A percentile compares a stretch with the other conserved stretches of the same genome.
phyloP scores from a whole-genome alignment of 2,888 invertebrate genomes.

The Dysmachus trigonus region DNA sequence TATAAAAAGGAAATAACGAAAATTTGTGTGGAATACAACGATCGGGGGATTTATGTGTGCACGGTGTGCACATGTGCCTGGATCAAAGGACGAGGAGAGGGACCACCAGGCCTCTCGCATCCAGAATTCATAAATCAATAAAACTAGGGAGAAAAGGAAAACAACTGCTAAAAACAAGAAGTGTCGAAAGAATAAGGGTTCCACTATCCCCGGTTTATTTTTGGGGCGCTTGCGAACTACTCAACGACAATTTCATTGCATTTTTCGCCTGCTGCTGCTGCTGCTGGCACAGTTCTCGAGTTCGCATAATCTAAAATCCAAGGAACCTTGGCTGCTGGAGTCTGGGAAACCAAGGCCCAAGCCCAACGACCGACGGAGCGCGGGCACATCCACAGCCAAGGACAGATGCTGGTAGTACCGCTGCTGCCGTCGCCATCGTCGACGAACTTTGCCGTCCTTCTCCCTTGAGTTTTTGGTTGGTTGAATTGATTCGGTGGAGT shows the following conservation, averaged over 20 bases:
- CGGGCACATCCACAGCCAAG: background rate
- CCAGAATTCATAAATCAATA: constrained; percentile 33
- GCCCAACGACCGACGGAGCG: too few relatives aligned
- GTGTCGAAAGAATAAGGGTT: constrained; percentile 14
- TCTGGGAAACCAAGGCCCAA: background rate
- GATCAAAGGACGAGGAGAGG: background rate
- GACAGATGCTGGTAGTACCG: background rate
- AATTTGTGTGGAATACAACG: constrained; percentile 6
- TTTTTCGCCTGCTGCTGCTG: constrained; percentile 2
- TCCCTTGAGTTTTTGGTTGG: constrained; percentile 30
- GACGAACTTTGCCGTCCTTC: background rate
- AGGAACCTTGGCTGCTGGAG: background rate
- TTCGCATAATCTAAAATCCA: background rate
- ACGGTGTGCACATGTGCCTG: background rate
- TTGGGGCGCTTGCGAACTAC: constrained; percentile 30
- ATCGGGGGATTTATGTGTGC: background rate
- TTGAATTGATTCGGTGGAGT: background rate
- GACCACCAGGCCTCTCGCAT: background rate
- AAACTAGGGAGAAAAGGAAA: constrained; percentile 4
- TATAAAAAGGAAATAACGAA: constrained; percentile 42
- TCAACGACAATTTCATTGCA: constrained; percentile 42
- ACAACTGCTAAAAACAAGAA: constrained; percentile 18
- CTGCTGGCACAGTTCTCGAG: background rate
- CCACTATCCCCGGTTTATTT: background rate
- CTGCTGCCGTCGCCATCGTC: too few relatives aligned